These are phyloP conservation scores for Nemapogon koenigi DNA, from an alignment of 2,888 invertebrate genomes.

Conservation along the genomic window DNA sequence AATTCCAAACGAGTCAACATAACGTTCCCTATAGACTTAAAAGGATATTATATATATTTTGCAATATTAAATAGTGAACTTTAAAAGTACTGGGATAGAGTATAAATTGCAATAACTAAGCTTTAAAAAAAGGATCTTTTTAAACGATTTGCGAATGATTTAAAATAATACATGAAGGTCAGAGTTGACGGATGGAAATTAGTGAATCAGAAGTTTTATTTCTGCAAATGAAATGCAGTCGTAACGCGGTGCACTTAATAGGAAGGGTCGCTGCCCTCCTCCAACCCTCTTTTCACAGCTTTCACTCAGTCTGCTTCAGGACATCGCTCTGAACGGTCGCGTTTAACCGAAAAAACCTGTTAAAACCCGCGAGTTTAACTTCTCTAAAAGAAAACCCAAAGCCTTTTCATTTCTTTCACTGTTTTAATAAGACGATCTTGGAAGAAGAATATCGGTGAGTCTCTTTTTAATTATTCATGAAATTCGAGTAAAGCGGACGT, in stretches of 20 bases:
- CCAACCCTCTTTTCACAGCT: background rate
- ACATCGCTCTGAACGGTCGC: background rate
- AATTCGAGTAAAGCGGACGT: background rate
- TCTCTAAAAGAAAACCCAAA: too few species aligned
- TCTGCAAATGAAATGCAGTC: background rate
- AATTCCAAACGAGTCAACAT: conserved; percentile 3
- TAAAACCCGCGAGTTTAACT: too few species aligned
- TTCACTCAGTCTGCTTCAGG: conserved; percentile 7
- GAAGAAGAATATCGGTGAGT: conserved; percentile 10
- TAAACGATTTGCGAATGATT: conserved; percentile 11
- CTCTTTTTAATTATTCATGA: conserved; percentile 8
- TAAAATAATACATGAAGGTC: conserved; percentile 31
- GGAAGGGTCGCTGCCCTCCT: conserved; percentile 9
- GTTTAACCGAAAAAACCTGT: too few species aligned
- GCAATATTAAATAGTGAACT: background rate
- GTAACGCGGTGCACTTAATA: conserved; percentile 1
- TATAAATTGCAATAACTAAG: background rate
- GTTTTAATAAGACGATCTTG: too few species aligned
- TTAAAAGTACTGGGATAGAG: background rate
- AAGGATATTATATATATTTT: background rate
- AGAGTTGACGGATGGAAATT: conserved; percentile 31
- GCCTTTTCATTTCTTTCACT: too few species aligned
- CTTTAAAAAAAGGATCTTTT: background rate
- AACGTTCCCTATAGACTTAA: background rate
- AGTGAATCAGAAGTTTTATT: conserved; percentile 21